Evolutionary conservation across 2,113 vertebrate genomes (phyloP), one percentile per base, ranked within the genome.

Genomic region (Chaetura pelagica): DNA sequence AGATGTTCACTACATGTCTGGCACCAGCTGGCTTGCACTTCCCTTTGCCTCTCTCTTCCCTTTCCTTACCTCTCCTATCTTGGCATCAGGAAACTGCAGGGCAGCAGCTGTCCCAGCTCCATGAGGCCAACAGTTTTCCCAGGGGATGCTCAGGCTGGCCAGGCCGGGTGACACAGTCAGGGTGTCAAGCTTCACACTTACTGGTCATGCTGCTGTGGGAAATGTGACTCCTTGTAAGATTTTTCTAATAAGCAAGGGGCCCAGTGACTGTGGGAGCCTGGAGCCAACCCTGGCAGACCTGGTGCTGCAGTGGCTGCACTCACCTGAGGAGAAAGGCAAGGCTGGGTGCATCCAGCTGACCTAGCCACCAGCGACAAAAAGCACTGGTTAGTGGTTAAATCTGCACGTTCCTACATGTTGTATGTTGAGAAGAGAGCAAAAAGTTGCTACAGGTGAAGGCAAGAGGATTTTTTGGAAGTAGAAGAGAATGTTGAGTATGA

Each of bases 371-470:
- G 14, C 29, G 27, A 57, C 19, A 22, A 10, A 66, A 15, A 26
- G 15, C 76, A 32, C 11, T 5, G 3, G 3, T 69, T 40, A 51
- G 35, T 0, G 1, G 5, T 49, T 42, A 32, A 34, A 3, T 62
- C 54, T 67, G 29, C 35, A 7, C 9, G 20, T 21, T 12, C 30
- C 23, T 57, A 80, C 19, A 6, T 13, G 17, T 6, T 24, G 38
- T 63, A 40, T 27, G 64, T 59, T 35, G 24, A 62, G n/a, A 32
- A 73, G 30, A 63, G 9, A 18, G 4, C 6, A 6, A 4, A 23
- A 78, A 40, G 34, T 4, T 87, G 14, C 12, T 54, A 21, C 29
- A 54, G 54, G 24, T 57, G 63, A 63, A 68, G 30, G 15, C 3
- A 54, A 9, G 34, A 54, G n/a, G 8, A 26, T 21, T 27, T 84